phyloP scores from a whole-genome alignment of 2,797 vertebrate genomes.

The Gadopsis marmoratus region DNA sequence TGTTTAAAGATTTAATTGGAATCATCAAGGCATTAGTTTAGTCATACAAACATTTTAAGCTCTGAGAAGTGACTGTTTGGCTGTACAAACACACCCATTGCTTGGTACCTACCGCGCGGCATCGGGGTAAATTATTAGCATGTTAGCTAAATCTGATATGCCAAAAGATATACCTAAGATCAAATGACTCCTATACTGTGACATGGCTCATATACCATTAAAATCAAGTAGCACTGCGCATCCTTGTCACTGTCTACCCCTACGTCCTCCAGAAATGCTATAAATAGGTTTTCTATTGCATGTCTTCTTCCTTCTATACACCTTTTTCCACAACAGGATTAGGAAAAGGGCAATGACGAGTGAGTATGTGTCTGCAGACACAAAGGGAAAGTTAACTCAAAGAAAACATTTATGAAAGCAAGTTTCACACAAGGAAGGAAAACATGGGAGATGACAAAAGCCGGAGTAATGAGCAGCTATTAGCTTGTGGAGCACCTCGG shows the following conservation, averaged over 20 bases:
- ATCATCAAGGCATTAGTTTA: slow-evolving; percentile 28
- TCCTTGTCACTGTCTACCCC: slow-evolving; percentile 51
- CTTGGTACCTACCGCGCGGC: slow-evolving; percentile 22
- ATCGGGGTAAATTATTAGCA: slow-evolving; percentile 43
- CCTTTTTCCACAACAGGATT: slow-evolving; percentile 61
- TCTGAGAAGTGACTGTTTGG: slow-evolving; percentile 1
- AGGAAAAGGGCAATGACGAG: slow-evolving; percentile 70
- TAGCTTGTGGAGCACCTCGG: slow-evolving; percentile 44
- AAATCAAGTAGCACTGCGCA: slow-evolving; percentile 46
- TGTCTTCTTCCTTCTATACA: slow-evolving; percentile 55
- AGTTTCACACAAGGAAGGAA: slow-evolving; percentile 57
- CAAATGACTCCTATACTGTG: slow-evolving; percentile 48
- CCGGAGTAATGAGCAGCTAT: slow-evolving; percentile 70
- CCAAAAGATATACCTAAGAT: slow-evolving; percentile 34
- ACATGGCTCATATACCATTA: slow-evolving; percentile 54
- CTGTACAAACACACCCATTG: slow-evolving; percentile 15
- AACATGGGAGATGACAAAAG: slow-evolving; percentile 34
- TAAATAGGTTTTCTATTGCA: slow-evolving; percentile 66
- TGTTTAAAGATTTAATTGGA: slow-evolving; percentile 11
- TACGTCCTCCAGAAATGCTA: slow-evolving; percentile 60
- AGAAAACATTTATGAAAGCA: slow-evolving; percentile 69
- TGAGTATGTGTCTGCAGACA: slow-evolving; percentile 29
- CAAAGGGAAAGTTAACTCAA: slow-evolving; percentile 66
- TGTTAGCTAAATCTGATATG: slow-evolving; percentile 41
- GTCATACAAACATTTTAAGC: slow-evolving; percentile 26